Conservation (phyloP, 1,140 invertebrate species). For the Euglossa dilemma region DNA sequence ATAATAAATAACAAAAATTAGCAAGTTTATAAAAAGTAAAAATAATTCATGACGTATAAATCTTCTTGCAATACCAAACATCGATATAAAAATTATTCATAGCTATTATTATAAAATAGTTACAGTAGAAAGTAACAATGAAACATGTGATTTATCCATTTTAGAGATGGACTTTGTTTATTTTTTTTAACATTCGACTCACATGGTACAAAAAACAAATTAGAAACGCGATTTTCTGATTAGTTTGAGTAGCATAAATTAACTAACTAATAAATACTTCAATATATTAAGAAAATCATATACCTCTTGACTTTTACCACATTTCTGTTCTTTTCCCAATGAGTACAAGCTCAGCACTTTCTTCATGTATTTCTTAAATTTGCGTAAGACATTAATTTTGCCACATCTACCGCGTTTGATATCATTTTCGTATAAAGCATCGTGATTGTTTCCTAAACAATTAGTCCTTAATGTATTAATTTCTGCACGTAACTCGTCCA, state of each 20-base stretch:
- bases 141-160: no score
- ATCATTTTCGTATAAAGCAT: neutral
- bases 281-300: neutral
- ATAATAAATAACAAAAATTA: no score
- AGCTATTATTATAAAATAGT: no score
- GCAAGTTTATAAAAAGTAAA: no score
- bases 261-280: slow-evolving; percentile 7
- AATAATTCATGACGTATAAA: no score
- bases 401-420: neutral
- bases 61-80: no score
- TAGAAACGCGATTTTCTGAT: neutral
- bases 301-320: slow-evolving; percentile 2
- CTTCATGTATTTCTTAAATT: slow-evolving; percentile 25
- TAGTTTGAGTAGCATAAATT: neutral
- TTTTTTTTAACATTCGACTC: no score
- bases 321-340: neutral
- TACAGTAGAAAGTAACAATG: no score
- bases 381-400: neutral
- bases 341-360: neutral
- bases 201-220: no score
- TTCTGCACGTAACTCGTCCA: slow-evolving; percentile 48
- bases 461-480: slow-evolving; percentile 15
- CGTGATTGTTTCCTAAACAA: neutral
- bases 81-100: no score
- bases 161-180: no score